Evolutionary conservation across 1,140 invertebrate species (phyloP).

Genomic region (Drosophila subobscura): DNA sequence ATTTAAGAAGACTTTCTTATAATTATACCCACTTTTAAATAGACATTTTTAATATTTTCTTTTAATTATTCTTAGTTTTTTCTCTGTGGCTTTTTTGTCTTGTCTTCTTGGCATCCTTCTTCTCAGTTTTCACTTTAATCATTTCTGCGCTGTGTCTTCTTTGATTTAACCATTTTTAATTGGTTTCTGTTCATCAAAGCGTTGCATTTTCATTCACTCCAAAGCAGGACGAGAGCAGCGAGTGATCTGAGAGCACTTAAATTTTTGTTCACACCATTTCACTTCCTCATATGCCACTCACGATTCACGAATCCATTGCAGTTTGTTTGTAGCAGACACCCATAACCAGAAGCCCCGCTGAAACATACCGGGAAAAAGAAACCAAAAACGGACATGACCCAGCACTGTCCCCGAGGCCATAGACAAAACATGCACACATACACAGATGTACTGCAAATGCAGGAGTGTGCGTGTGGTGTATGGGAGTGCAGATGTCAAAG

Average conservation of each 20-base stretch:
- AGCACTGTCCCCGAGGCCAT: constrained; percentile 12
- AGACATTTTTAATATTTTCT: not conserved
- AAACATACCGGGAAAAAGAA: constrained; percentile 17
- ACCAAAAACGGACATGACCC: constrained; percentile 31
- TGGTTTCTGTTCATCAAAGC: constrained; percentile 36
- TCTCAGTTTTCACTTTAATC: not conserved
- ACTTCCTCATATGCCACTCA: constrained; percentile 32
- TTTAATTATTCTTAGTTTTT: not conserved
- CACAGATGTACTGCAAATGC: not conserved
- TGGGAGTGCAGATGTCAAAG: constrained; percentile 64
- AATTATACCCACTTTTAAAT: not conserved
- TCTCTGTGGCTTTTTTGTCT: constrained; percentile 9
- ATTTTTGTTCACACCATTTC: constrained; percentile 46
- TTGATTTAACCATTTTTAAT: constrained; percentile 42
- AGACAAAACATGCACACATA: constrained; percentile 16
- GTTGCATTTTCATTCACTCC: not conserved
- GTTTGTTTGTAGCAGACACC: constrained; percentile 40
- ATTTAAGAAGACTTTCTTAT: too few relatives aligned
- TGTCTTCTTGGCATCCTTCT: not conserved
- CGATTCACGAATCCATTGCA: constrained; percentile 26
- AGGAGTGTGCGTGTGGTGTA: constrained; percentile 31
- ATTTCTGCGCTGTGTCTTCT: not conserved
- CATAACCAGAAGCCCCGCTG: constrained; percentile 40
- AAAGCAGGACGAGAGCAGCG: not conserved
- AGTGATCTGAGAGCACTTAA: constrained; percentile 26